Percentiles rank a stretch among this genome's conserved stretches.
Evolutionary conservation across 37 sponge, comb jelly and placozoan genomes (phyloP).

Genomic region (Lycopodina hypogea): DNA sequence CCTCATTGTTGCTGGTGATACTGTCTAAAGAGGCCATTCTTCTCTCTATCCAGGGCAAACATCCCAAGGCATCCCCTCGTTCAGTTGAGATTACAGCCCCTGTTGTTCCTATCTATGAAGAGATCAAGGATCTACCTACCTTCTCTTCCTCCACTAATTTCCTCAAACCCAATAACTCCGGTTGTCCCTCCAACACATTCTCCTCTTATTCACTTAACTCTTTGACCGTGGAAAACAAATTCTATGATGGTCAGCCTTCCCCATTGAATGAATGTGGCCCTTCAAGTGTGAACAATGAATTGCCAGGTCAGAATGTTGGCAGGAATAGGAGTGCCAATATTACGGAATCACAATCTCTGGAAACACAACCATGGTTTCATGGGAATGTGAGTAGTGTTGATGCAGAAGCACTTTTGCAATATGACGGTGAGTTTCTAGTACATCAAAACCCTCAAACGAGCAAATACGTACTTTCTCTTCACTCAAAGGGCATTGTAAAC

Average conservation of each 20-base stretch:
- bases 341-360: constrained; percentile 61
- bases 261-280: neutral
- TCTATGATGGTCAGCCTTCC: too few relatives aligned
- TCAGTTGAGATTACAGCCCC: neutral
- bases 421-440: constrained; percentile 82
- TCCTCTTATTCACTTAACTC: too few relatives aligned
- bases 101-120: neutral
- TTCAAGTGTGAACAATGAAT: neutral
- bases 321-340: constrained; percentile 58
- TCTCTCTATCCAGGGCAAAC: neutral
- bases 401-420: constrained; percentile 52
- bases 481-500: constrained; percentile 29
- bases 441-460: constrained; percentile 54
- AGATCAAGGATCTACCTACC: neutral
- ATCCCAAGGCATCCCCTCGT: neutral
- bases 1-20: too few relatives aligned
- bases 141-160: too few relatives aligned
- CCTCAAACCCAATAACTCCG: too few relatives aligned
- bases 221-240: constrained; percentile 22
- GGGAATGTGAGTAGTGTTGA: constrained; percentile 45
- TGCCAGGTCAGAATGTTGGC: neutral
- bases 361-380: constrained; percentile 80
- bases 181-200: too few relatives aligned
- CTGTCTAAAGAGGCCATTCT: too few relatives aligned
- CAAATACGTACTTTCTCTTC: constrained; percentile 48